These are phyloP conservation scores for Salvelinus namaycush DNA, from an alignment of 2,113 vertebrate species.

Conservation along the genomic window DNA sequence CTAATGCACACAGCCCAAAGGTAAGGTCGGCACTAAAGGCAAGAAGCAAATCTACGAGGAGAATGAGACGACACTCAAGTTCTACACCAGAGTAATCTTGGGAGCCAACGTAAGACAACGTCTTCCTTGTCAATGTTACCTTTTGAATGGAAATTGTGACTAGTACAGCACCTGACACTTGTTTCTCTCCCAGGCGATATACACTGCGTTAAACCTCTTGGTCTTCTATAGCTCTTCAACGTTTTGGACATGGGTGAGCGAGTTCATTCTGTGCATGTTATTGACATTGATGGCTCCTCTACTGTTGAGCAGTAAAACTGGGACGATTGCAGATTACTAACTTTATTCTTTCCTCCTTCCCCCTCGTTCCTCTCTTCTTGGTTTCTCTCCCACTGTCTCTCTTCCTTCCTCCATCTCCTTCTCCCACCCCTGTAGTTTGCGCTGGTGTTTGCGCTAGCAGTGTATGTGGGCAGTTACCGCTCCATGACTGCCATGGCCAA, in stretches of 20 bases:
- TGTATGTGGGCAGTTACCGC: conserved; percentile 89
- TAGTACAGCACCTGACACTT: neutral
- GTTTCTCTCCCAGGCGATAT: conserved; percentile 79
- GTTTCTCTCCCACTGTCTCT: neutral
- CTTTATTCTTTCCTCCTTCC: neutral
- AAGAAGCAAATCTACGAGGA: conserved; percentile 97
- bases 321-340: neutral
- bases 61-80: conserved; percentile 88
- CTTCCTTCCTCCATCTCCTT: neutral
- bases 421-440: neutral
- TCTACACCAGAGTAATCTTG: conserved; percentile 90
- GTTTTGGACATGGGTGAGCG: conserved; percentile 93
- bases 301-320: neutral
- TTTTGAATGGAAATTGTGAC: no score
- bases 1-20: conserved; percentile 83
- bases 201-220: conserved; percentile 82
- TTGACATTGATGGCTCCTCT: neutral
- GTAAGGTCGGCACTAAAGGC: conserved; percentile 94
- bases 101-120: conserved; percentile 86
- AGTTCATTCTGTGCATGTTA: neutral
- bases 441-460: conserved; percentile 76
- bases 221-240: conserved; percentile 85
- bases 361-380: neutral
- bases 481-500: conserved; percentile 95
- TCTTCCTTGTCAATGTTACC: neutral